These are phyloP conservation scores for Schizopygopsis pylzovi DNA, from an alignment of 2,797 vertebrate genomes.

Conservation along the genomic window DNA sequence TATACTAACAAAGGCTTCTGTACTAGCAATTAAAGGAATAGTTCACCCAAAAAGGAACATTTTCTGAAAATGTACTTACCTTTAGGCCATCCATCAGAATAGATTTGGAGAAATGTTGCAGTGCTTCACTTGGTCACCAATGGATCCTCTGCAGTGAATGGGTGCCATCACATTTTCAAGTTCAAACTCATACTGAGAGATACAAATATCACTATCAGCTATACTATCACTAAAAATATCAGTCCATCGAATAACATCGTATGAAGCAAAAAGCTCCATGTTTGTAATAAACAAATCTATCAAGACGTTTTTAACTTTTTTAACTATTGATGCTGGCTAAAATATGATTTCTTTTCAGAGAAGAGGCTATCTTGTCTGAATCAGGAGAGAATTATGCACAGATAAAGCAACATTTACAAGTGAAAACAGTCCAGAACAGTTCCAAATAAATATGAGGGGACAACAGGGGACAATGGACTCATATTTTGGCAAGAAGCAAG, in stretches of 20 bases:
- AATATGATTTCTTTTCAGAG: not conserved
- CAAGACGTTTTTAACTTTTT: not conserved
- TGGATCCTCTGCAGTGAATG: not conserved
- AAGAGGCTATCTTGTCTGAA: not conserved
- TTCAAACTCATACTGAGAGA: not conserved
- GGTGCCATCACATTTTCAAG: not conserved
- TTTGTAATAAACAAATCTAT: not conserved
- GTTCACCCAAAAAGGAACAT: not conserved
- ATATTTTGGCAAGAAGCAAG: not conserved
- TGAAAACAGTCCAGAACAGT: not conserved
- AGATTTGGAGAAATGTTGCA: not conserved
- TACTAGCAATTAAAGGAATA: not conserved
- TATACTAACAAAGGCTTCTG: not conserved
- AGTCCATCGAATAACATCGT: not conserved
- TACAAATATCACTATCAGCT: not conserved
- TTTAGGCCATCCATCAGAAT: not conserved
- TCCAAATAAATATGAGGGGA: not conserved
- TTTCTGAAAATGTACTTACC: not conserved
- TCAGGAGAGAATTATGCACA: not conserved
- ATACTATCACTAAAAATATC: too few relatives aligned
- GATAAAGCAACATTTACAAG: not conserved
- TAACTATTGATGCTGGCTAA: not conserved
- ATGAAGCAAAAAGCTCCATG: not conserved
- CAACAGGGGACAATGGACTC: not conserved
- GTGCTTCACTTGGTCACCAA: not conserved